These are phyloP conservation scores for Diarsia dahlii DNA, from an alignment of 2,888 invertebrate species.

Conservation along the genomic window DNA sequence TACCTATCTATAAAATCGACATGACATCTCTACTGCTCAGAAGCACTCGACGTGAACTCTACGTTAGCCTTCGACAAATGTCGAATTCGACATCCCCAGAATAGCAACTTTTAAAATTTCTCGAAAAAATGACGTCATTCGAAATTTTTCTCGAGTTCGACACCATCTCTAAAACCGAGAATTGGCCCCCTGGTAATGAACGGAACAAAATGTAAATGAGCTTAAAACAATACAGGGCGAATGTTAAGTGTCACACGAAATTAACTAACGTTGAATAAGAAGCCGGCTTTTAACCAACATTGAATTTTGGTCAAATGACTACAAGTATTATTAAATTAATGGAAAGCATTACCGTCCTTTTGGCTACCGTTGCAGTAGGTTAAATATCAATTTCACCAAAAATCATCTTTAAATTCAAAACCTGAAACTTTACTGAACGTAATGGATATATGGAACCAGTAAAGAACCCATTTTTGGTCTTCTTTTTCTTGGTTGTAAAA, in stretches of 20 bases:
- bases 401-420: neutral
- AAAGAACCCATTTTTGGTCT: no score
- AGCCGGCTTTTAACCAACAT: constrained; percentile 11
- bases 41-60: no score
- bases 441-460: neutral
- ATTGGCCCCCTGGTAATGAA: constrained; percentile 46
- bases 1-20: no score
- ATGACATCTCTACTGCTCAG: no score
- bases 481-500: neutral
- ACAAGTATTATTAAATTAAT: neutral
- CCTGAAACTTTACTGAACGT: neutral
- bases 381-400: neutral
- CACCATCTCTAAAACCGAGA: no score
- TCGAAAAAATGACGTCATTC: no score
- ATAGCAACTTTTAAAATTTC: no score
- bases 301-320: constrained; percentile 10
- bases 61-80: no score
- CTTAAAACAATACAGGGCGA: constrained; percentile 80
- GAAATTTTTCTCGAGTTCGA: no score
- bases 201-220: constrained; percentile 69
- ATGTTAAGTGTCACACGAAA: constrained; percentile 72
- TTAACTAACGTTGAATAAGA: constrained; percentile 33
- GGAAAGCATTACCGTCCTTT: neutral
- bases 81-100: no score
- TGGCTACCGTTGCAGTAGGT: neutral